phyloP scores from a whole-genome alignment of 2,113 vertebrate genomes.

The Channa argus region DNA sequence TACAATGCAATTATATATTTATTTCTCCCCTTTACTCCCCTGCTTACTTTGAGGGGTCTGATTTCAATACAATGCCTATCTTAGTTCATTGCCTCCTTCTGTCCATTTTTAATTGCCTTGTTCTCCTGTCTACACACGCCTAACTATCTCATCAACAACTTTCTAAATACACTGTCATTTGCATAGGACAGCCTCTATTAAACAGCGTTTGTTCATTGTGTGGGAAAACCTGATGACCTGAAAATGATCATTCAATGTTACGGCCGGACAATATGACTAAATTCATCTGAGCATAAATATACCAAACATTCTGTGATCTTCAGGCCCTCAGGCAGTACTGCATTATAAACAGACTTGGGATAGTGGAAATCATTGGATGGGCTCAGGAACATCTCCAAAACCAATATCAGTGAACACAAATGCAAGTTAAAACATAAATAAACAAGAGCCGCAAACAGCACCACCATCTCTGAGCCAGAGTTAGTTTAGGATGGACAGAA shows the following conservation, averaged over 20 bases:
- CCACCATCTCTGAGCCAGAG: too few relatives aligned
- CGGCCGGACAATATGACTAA: not conserved
- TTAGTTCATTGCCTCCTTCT: conserved; percentile 55
- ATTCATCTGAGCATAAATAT: not conserved
- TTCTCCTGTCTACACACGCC: conserved; percentile 16
- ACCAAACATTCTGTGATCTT: too few relatives aligned
- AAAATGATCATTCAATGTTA: too few relatives aligned
- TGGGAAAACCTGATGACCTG: not conserved
- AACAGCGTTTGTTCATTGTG: conserved; percentile 29
- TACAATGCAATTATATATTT: conserved; percentile 73
- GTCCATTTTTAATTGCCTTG: conserved; percentile 5
- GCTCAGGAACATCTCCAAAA: too few relatives aligned
- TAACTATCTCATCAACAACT: conserved; percentile 46
- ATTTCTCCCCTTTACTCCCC: conserved; percentile 47
- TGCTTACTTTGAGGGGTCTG: conserved; percentile 58
- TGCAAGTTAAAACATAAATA: too few relatives aligned
- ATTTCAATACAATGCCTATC: conserved; percentile 72
- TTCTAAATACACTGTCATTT: conserved; percentile 10
- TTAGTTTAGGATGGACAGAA: too few relatives aligned
- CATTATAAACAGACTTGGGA: too few relatives aligned
- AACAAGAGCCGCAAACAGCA: too few relatives aligned
- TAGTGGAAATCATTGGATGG: too few relatives aligned
- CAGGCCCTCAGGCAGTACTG: too few relatives aligned
- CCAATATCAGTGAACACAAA: too few relatives aligned
- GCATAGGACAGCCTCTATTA: conserved; percentile 2